These are phyloP conservation scores for Neoscelio sp. DNA, from an alignment of 2,888 invertebrate genomes.

Conservation along the genomic window DNA sequence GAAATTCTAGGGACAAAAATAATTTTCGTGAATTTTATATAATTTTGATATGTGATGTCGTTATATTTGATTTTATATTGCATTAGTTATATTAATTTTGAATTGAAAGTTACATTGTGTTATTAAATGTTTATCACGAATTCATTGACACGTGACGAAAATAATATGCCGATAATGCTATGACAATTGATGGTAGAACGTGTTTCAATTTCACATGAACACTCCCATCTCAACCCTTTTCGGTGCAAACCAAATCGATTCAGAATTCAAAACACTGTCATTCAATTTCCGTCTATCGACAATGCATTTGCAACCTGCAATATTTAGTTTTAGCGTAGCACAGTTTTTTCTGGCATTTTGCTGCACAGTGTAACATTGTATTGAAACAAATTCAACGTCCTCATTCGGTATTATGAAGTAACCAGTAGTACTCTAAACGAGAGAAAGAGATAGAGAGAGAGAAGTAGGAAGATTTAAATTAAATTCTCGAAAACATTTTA, in stretches of 20 bases:
- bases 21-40: slow-evolving; percentile 3
- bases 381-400: slow-evolving; percentile 17
- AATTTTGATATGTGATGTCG: neutral
- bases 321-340: slow-evolving; percentile 30
- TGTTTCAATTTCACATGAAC: slow-evolving; percentile 39
- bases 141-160: slow-evolving; percentile 48
- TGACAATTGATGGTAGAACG: slow-evolving; percentile 47
- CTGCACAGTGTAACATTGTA: slow-evolving; percentile 19
- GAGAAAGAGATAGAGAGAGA: too few relatives aligned
- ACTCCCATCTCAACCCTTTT: slow-evolving; percentile 37
- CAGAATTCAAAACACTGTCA: slow-evolving; percentile 57
- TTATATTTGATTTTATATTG: slow-evolving; percentile 9
- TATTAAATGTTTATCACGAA: slow-evolving; percentile 39
- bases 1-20: neutral
- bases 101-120: slow-evolving; percentile 13
- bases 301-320: slow-evolving; percentile 22
- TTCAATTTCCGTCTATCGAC: slow-evolving; percentile 49
- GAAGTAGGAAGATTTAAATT: slow-evolving; percentile 3
- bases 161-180: slow-evolving; percentile 46
- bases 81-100: slow-evolving; percentile 6
- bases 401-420: slow-evolving; percentile 25
- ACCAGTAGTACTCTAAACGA: neutral
- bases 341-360: slow-evolving; percentile 16
- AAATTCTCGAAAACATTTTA: slow-evolving; percentile 6
- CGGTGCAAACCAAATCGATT: slow-evolving; percentile 37